Evolutionary conservation across 2,113 vertebrate species (phyloP).

Genomic region (Tupaia tana): DNA sequence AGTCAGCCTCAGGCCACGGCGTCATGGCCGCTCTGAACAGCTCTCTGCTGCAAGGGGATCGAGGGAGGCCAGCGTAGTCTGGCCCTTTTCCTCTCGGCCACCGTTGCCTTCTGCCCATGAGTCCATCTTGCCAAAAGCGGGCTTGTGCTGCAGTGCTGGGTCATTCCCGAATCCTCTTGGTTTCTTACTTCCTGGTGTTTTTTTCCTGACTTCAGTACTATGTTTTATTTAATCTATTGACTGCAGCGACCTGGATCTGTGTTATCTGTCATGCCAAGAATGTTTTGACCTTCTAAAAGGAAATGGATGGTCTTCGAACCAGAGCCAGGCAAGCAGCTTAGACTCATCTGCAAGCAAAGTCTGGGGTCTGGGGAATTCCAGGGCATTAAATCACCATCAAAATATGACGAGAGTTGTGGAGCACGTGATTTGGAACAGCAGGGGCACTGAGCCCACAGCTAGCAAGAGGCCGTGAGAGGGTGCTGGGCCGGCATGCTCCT

Average conservation of each 20-base stretch:
- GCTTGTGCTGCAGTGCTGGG: fast-evolving
- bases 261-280: constrained; percentile 17
- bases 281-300: constrained; percentile 63
- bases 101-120: background rate
- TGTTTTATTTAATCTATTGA: constrained; percentile 59
- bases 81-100: background rate
- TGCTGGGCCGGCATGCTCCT: background rate
- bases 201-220: background rate
- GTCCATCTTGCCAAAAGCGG: background rate
- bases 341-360: background rate
- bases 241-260: background rate
- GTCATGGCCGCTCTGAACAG: background rate
- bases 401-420: background rate
- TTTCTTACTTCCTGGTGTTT: background rate
- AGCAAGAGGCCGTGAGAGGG: background rate
- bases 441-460: background rate
- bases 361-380: background rate
- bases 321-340: constrained; percentile 23
- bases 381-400: background rate
- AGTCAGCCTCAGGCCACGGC: background rate
- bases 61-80: background rate
- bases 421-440: background rate
- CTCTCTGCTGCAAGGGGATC: background rate
- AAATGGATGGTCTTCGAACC: constrained; percentile 10
- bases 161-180: background rate